Evolutionary conservation across 2,888 invertebrate species (phyloP).

Genomic region (Drosophila rellima): DNA sequence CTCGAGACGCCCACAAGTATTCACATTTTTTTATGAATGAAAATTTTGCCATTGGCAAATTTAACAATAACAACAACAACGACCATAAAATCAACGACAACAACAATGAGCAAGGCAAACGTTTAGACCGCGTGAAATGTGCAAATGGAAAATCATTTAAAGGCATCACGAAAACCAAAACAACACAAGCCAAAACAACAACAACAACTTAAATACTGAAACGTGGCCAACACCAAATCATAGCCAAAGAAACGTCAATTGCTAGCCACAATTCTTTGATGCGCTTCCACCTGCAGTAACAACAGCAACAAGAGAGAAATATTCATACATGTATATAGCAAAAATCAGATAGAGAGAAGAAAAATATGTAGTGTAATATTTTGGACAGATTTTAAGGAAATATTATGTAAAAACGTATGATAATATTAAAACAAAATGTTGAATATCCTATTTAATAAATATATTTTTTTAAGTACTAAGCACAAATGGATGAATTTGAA

Average conservation of each 20-base stretch:
- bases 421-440: too few species aligned
- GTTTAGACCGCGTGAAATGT: constrained; percentile 72
- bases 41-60: constrained; percentile 60
- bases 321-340: too few species aligned
- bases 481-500: too few species aligned
- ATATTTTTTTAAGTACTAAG: too few species aligned
- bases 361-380: too few species aligned
- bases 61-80: constrained; percentile 33
- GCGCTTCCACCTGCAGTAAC: constrained; percentile 1
- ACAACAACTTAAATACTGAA: constrained; percentile 27
- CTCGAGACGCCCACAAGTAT: constrained; percentile 62
- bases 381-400: too few species aligned
- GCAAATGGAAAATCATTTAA: constrained; percentile 81
- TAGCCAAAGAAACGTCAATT: constrained; percentile 63
- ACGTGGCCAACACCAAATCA: constrained; percentile 39
- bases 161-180: constrained; percentile 46
- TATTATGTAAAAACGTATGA: too few species aligned
- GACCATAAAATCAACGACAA: constrained; percentile 31
- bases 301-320: neutral
- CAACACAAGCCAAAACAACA: constrained; percentile 23
- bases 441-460: too few species aligned
- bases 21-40: constrained; percentile 78
- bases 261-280: constrained; percentile 21
- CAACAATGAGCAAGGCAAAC: constrained; percentile 38
- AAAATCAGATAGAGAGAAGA: too few species aligned